Evolutionary conservation across 2,888 invertebrate species (phyloP), one percentile per base, ranked within the genome.

Genomic region (Tortrix viridana): DNA sequence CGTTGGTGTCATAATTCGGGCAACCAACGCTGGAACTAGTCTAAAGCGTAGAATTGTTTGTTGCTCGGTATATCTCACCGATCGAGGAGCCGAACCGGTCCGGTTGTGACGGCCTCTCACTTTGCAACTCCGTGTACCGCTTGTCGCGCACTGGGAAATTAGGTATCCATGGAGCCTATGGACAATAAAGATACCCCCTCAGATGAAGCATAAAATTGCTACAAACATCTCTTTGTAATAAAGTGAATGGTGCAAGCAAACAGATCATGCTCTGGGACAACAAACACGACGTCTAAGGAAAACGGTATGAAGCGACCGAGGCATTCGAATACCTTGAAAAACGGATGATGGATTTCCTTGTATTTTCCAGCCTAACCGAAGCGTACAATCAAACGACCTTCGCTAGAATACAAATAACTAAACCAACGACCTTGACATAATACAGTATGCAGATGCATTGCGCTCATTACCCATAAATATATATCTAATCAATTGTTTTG

Each of bases 81-180:
- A 84, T 82, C 85, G 85, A 88, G 79, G 76, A 85, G 81, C 82
- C 78, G 81, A 86, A 75, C 85, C 85, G 79, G 82, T 90, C 92
- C 90, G 90, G 89, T 91, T 89, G 84, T 77, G 86, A 79, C 86
- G 88, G 89, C 91, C 92, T 92, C 91, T 91, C 90, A 91, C 91
- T 91, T 91, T 79, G 90, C 88, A 89, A 92, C 87, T 83, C 82
- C 81, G 84, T 85, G 80, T 82, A 84, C 87, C 85, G 84, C 85
- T 84, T 81, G 79, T 79, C 77, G 84, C 80, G 87, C 77, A 85
- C 89, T 87, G 85, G 84, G 84, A 86, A 91, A 90, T 91, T 91
- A 88, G 90, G 91, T 91, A 91, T 89, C 89, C 87, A 85, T 81
- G 84, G 76, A 85, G 81, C 81, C 77, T 80, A 81, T 82, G 79